These are phyloP conservation scores for Phania funesta DNA, from an alignment of 2,888 invertebrate species.

Conservation along the genomic window DNA sequence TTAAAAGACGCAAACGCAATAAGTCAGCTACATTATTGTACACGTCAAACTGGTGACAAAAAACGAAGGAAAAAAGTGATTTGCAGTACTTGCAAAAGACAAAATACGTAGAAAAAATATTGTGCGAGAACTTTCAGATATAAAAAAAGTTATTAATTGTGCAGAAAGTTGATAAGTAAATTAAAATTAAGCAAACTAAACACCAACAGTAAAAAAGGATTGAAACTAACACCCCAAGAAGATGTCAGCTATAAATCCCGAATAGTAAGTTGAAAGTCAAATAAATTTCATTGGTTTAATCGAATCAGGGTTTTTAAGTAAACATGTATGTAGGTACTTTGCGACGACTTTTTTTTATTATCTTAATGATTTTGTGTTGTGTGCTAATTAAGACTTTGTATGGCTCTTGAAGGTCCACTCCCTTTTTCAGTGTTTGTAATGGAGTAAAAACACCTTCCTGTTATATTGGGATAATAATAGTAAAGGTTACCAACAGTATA, in stretches of 20 bases:
- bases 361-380: conserved; percentile 38
- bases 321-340: conserved; percentile 66
- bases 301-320: conserved; percentile 68
- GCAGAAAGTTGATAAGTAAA: conserved; percentile 36
- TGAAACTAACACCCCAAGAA: conserved; percentile 60
- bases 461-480: conserved; percentile 34
- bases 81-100: conserved; percentile 44
- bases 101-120: conserved; percentile 55
- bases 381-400: conserved; percentile 41
- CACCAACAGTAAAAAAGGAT: conserved; percentile 56
- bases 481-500: conserved; percentile 24
- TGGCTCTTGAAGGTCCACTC: conserved; percentile 64
- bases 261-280: conserved; percentile 85
- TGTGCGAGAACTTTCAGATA: conserved; percentile 58
- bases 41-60: conserved; percentile 64
- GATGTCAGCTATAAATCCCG: conserved; percentile 87
- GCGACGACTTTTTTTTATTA: conserved; percentile 76
- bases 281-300: conserved; percentile 28
- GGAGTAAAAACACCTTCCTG: conserved; percentile 54
- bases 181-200: conserved; percentile 16
- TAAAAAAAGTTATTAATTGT: conserved; percentile 67
- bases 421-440: conserved; percentile 62
- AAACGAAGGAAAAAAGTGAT: conserved; percentile 51
- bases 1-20: conserved; percentile 16
- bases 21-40: conserved; percentile 50